Evolutionary conservation across 2,888 invertebrate genomes (phyloP).

Genomic region (Pedicia rivosa): DNA sequence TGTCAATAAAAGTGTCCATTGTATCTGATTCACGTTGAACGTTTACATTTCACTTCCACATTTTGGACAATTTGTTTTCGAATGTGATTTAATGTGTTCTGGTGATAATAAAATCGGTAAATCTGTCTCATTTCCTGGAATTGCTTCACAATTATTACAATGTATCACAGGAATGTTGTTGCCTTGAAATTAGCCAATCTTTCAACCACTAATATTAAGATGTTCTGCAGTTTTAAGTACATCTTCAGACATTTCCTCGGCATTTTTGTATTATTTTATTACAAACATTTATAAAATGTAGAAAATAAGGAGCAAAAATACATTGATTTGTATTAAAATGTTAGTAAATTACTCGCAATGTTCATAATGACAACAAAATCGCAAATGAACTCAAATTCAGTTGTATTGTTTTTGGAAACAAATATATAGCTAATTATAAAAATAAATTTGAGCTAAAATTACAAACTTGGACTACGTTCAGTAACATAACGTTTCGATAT

Average conservation of each 20-base stretch:
- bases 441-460: no score
- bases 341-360: no score
- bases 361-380: no score
- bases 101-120: slow-evolving; percentile 68
- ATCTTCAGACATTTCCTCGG: slow-evolving; percentile 31
- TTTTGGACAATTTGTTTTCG: slow-evolving; percentile 59
- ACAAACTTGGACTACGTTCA: no score
- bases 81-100: slow-evolving; percentile 36
- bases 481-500: no score
- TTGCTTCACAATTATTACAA: slow-evolving; percentile 64
- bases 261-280: no score
- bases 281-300: no score
- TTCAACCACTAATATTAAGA: slow-evolving; percentile 58
- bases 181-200: slow-evolving; percentile 95
- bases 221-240: slow-evolving; percentile 41
- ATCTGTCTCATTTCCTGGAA: slow-evolving; percentile 60
- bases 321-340: no score
- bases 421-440: no score
- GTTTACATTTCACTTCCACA: slow-evolving; percentile 40
- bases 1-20: slow-evolving; percentile 99
- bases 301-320: no score
- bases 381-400: no score
- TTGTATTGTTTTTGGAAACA: no score
- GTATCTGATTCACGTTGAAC: slow-evolving; percentile 88
- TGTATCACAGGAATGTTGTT: slow-evolving; percentile 91